Evolutionary conservation across 2,113 vertebrate genomes (phyloP).

Genomic region (Anser brachyrhynchus): DNA sequence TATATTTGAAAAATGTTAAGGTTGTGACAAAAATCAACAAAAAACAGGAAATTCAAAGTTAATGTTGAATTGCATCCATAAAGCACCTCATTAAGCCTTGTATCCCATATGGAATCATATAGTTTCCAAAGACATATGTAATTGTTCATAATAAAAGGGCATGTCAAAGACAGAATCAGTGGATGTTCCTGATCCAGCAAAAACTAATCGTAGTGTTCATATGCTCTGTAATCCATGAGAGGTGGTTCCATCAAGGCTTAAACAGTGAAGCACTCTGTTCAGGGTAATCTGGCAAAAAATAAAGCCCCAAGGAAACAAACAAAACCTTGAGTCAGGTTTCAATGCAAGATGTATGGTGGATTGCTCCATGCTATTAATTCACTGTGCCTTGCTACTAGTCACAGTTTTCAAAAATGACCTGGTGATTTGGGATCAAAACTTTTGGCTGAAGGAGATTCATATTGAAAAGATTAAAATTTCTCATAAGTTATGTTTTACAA

Average conservation of each 20-base stretch:
- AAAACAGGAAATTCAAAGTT: slow-evolving; percentile 62
- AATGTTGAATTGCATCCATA: slow-evolving; percentile 64
- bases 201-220: not conserved
- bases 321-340: not conserved
- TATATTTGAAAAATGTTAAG: slow-evolving; percentile 57
- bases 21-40: slow-evolving; percentile 68
- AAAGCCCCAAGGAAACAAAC: not conserved
- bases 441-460: not conserved
- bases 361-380: not conserved
- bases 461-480: not conserved
- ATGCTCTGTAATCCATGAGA: not conserved
- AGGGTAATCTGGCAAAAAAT: not conserved
- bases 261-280: not conserved
- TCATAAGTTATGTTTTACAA: not conserved
- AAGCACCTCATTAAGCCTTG: slow-evolving; percentile 61
- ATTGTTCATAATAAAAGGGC: slow-evolving; percentile 24
- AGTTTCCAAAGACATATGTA: slow-evolving; percentile 32
- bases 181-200: not conserved
- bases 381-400: not conserved
- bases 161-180: not conserved
- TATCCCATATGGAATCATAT: slow-evolving; percentile 7
- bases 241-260: not conserved
- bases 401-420: not conserved
- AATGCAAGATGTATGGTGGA: fast-evolving
- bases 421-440: not conserved